phyloP scores from a whole-genome alignment of 2,797 vertebrate genomes.

The Acrocephalus scirpaceus region DNA sequence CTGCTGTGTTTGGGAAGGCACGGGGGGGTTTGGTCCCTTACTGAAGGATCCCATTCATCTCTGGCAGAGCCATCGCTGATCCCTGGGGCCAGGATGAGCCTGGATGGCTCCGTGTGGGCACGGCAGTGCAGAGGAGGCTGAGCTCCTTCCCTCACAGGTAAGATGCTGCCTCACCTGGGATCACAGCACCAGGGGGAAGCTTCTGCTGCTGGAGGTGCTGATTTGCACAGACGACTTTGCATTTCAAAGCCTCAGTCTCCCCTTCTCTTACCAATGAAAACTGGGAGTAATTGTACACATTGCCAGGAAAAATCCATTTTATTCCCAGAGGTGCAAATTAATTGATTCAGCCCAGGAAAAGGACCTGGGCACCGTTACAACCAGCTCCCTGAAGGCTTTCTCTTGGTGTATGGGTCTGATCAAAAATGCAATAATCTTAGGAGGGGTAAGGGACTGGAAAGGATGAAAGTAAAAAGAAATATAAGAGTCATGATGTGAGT shows the following conservation, averaged over 20 bases:
- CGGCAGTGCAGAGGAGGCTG: neutral
- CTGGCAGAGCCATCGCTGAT: neutral
- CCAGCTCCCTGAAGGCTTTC: neutral
- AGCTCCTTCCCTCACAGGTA: neutral
- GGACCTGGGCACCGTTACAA: slow-evolving; percentile 11
- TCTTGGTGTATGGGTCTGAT: neutral
- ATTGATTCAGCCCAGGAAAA: slow-evolving; percentile 44
- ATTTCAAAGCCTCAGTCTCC: slow-evolving; percentile 26
- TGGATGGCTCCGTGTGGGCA: neutral
- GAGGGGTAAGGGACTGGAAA: neutral
- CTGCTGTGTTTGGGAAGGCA: neutral
- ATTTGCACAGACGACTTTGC: slow-evolving; percentile 26
- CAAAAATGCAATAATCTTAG: slow-evolving; percentile 54
- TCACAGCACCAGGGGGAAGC: rapidly evolving
- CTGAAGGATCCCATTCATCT: rapidly evolving
- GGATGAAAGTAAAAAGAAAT: neutral
- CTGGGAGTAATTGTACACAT: neutral
- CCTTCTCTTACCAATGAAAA: neutral
- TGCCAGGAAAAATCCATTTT: slow-evolving; percentile 5
- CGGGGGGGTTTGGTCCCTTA: too few relatives aligned
- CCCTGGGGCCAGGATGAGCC: neutral
- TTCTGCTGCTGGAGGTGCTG: neutral
- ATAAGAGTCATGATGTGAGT: neutral
- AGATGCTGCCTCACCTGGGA: neutral
- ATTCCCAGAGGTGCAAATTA: slow-evolving; percentile 38